These are phyloP conservation scores for Argyra leucocephala DNA, from an alignment of 2,888 invertebrate species.

Conservation along the genomic window DNA sequence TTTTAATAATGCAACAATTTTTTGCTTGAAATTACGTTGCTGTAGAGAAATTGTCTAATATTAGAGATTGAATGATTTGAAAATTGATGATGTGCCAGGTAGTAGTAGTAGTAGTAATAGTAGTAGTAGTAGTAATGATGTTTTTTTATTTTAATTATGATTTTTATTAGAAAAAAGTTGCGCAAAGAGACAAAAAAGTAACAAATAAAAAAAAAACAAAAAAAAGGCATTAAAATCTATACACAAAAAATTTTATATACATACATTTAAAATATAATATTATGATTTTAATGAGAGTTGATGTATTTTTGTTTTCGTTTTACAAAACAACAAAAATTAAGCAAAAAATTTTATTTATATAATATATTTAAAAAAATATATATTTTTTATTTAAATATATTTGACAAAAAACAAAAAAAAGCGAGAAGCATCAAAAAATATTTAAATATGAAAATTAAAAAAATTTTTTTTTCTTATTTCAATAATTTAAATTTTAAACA, in stretches of 20 bases:
- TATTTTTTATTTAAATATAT: too few species aligned
- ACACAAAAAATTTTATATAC: not conserved
- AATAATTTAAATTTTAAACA: too few species aligned
- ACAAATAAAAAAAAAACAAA: not conserved
- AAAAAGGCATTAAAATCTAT: not conserved
- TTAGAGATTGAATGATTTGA: constrained; percentile 5
- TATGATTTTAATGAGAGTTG: not conserved
- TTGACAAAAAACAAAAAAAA: too few species aligned
- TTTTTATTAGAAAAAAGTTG: not conserved
- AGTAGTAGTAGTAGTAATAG: not conserved
- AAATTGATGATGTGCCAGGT: not conserved
- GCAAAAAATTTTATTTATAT: not conserved
- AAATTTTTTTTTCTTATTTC: too few species aligned
- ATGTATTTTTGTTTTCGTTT: too few species aligned
- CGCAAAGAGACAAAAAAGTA: not conserved
- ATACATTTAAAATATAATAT: not conserved
- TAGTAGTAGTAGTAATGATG: not conserved
- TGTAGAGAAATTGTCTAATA: constrained; percentile 44
- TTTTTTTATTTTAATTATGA: not conserved
- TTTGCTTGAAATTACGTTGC: constrained; percentile 94
- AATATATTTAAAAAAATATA: too few species aligned
- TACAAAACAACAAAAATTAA: constrained; percentile 1
- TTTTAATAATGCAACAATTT: constrained; percentile 86
- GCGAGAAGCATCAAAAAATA: too few species aligned
- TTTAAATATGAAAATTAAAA: too few species aligned